A percentile compares a stretch with the other conserved stretches of the same genome.
phyloP scores from a whole-genome alignment of 2,797 vertebrate species.

The Macropodus opercularis region DNA sequence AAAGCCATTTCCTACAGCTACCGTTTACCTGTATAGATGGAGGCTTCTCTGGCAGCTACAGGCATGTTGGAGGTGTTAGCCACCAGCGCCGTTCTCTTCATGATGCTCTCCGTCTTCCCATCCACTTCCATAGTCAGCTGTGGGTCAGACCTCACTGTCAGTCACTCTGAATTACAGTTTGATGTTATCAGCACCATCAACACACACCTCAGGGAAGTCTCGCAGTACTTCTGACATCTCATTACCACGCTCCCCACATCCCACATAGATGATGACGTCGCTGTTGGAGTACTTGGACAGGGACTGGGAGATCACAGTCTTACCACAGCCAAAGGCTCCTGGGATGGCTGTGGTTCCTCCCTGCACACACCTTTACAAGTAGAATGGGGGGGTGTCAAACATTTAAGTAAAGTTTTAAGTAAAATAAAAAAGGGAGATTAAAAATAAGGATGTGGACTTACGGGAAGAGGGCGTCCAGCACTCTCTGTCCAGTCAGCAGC shows the following conservation, averaged over 20 bases:
- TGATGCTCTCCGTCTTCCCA: conserved; percentile 95
- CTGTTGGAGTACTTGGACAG: conserved; percentile 99
- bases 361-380: conserved; percentile 89
- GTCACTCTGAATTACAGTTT: conserved; percentile 14
- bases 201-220: conserved; percentile 85
- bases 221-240: conserved; percentile 99
- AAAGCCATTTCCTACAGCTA: background rate
- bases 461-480: conserved; percentile 90
- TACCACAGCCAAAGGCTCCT: conserved; percentile 96
- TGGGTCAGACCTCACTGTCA: conserved; percentile 41
- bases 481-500: conserved; percentile 79
- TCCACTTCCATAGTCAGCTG: conserved; percentile 98
- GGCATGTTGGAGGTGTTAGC: conserved; percentile 99
- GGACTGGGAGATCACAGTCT: conserved; percentile 98
- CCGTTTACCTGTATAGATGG: conserved; percentile 92
- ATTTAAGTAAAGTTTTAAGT: background rate
- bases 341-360: conserved; percentile 98
- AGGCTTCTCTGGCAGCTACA: conserved; percentile 97
- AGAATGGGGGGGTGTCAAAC: background rate
- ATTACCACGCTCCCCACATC: conserved; percentile 96
- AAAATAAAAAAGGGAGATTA: background rate
- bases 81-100: conserved; percentile 97
- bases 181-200: background rate
- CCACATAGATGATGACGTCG: conserved; percentile 97
- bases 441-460: conserved; percentile 70